Evolutionary conservation across 2,888 invertebrate genomes (phyloP), one percentile per base, ranked within the genome.

Genomic region (Lagria hirta): DNA sequence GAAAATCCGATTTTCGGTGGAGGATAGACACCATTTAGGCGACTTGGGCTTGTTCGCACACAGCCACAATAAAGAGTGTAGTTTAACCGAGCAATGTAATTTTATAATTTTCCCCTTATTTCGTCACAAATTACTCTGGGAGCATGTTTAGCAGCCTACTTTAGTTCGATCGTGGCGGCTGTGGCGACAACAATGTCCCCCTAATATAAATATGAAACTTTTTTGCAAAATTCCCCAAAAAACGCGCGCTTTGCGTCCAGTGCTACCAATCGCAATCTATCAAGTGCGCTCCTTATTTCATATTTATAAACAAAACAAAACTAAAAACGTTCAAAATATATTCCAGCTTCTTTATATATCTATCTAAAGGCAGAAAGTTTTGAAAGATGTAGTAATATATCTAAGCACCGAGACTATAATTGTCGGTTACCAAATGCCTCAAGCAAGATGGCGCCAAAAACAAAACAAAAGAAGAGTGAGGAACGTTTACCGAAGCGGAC

Each of bases 81-180:
- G 67, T 71, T 70, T 68, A 68, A 69, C 63, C 67, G 67, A 70
- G 71, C 72, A 72, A 71, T 71, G 71, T 73, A 73, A 73, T 73
- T 73, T 72, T 71, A 73, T 73, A 73, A 73, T 73, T 73, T 73
- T 73, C 72, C 71, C 72, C 72, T 72, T 68, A 71, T 73, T 72
- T 73, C 72, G 71, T 72, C 71, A 71, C 72, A 73, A 73, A 72
- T 73, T 73, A 70, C 71, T 62, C 67, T 66, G 67, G 67, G 61
- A 69, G 69, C 70, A 68, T 69, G 71, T 68, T 69, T 67, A 68
- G 62, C 70, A 65, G 66, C 59, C 67, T 62, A 66, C 69, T 66
- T 69, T 70, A 71, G 70, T 71, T 68, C 59, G 64, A 64, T 66
- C 69, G 66, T 57, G 66, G 64, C 70, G 56, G 64, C 61, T 60